phyloP scores from a whole-genome alignment of 1,140 invertebrate species.

The Penaeus chinensis region DNA sequence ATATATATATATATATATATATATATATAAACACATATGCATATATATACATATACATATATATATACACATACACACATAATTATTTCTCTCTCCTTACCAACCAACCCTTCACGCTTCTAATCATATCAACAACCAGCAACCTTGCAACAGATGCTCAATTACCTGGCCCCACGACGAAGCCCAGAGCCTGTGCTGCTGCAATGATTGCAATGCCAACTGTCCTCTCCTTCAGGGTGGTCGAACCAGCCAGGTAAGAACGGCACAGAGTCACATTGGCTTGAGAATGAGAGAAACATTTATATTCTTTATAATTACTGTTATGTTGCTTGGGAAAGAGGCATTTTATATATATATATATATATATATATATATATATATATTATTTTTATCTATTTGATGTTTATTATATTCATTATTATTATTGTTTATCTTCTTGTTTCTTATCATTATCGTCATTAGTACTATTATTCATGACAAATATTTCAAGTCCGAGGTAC shows the following conservation, averaged over 20 bases:
- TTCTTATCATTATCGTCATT: neutral
- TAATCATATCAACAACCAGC: neutral
- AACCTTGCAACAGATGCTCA: neutral
- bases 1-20: neutral
- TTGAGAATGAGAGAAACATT: constrained; percentile 76
- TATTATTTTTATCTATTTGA: too few species aligned
- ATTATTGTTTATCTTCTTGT: neutral
- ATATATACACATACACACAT: neutral
- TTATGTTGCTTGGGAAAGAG: neutral
- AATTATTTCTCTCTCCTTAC: neutral
- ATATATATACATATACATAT: neutral
- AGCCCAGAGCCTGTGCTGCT: constrained; percentile 87
- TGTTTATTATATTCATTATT: neutral
- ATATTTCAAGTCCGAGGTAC: too few species aligned
- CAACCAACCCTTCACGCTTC: neutral
- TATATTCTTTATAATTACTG: constrained; percentile 43
- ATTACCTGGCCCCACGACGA: constrained; percentile 82
- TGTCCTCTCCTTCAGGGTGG: constrained; percentile 82
- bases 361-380: neutral
- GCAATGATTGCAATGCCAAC: constrained; percentile 87
- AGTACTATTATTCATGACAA: neutral
- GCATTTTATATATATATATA: neutral
- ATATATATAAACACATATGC: neutral
- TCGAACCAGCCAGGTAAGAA: constrained; percentile 89
- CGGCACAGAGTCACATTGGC: constrained; percentile 79